Evolutionary conservation across 2,113 vertebrate species (phyloP).

Genomic region (Dolichallabes microphthalmus): DNA sequence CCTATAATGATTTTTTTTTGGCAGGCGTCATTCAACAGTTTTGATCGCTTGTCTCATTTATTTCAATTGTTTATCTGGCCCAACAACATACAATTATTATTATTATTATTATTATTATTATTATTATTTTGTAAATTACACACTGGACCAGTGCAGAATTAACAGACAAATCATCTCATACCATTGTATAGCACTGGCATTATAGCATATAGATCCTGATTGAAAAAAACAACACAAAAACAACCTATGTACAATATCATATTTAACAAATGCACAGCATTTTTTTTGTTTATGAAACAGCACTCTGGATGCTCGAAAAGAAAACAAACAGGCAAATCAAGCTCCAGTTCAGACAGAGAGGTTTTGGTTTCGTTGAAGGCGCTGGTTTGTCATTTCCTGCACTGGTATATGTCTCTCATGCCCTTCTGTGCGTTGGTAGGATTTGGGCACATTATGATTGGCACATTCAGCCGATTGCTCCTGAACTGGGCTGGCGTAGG

Average conservation of each 20-base stretch:
- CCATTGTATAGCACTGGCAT: background rate
- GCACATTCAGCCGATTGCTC: constrained; percentile 80
- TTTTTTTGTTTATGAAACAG: constrained; percentile 63
- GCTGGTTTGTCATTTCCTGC: constrained; percentile 61
- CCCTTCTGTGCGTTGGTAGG: constrained; percentile 44
- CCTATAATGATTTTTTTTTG: background rate
- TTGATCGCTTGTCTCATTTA: constrained; percentile 23
- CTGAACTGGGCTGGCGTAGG: constrained; percentile 83
- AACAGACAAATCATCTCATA: constrained; percentile 27
- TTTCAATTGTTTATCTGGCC: background rate
- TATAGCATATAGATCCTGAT: constrained; percentile 36
- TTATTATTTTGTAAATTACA: background rate
- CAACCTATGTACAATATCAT: constrained; percentile 59
- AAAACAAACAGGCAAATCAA: constrained; percentile 1
- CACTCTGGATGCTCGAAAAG: constrained; percentile 64
- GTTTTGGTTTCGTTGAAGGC: constrained; percentile 27
- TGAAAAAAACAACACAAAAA: constrained; percentile 54
- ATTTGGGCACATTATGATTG: constrained; percentile 70
- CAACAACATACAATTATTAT: background rate
- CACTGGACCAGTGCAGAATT: background rate
- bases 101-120: too few relatives aligned
- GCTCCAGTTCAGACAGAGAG: constrained; percentile 21
- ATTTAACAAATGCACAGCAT: constrained; percentile 81
- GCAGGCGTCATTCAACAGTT: constrained; percentile 3
- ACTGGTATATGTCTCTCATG: constrained; percentile 62